A percentile compares a stretch with the other conserved stretches of the same genome.
Evolutionary conservation across 2,113 vertebrate species (phyloP).

Genomic region (Microtus oregoni): DNA sequence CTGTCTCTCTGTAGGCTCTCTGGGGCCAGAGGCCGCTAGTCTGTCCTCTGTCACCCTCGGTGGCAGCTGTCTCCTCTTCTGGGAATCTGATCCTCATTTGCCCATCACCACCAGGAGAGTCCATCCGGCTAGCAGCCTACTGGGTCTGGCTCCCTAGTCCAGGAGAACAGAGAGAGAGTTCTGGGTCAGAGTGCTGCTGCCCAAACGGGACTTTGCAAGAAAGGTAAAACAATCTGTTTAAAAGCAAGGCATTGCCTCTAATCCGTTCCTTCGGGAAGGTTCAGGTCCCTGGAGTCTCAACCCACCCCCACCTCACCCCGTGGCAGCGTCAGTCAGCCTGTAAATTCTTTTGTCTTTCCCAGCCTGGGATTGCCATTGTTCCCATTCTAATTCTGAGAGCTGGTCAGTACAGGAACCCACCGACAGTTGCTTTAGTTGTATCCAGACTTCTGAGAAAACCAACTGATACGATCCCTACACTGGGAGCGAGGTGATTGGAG

Average conservation of each 20-base stretch:
- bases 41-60: background rate
- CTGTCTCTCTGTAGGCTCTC: background rate
- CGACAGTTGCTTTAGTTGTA: background rate
- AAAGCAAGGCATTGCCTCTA: too few relatives aligned
- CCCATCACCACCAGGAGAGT: background rate
- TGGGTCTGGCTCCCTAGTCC: background rate
- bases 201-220: background rate
- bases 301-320: background rate
- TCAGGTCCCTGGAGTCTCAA: background rate
- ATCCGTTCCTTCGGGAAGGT: background rate
- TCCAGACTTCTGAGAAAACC: background rate
- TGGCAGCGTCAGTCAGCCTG: background rate
- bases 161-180: slow-evolving; percentile 31
- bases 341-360: background rate
- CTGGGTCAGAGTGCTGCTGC: background rate
- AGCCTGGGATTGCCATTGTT: background rate
- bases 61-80: background rate
- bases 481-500: rapidly evolving
- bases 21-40: background rate
- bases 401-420: background rate
- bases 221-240: background rate
- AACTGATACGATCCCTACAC: background rate
- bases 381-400: background rate
- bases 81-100: slow-evolving; percentile 46
- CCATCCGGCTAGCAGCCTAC: background rate